Base-by-base conservation (phyloP, 1,140 invertebrate genomes). In the Pogonomyrmex californicus region DNA sequence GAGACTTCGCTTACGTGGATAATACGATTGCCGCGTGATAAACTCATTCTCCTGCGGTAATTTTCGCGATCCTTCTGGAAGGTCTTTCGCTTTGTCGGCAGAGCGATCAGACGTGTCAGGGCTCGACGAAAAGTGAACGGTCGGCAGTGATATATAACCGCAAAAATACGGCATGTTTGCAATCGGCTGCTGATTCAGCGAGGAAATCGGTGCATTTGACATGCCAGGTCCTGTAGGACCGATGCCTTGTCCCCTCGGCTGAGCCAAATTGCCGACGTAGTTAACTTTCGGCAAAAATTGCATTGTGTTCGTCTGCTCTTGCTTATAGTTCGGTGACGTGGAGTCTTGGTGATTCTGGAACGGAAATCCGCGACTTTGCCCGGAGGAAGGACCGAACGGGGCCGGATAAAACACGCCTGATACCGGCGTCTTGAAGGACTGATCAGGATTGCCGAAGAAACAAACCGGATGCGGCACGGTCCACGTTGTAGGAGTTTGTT, bases 131-230 rank as follows among this genome's bases (percentile, higher is more conserved):
- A 92, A 92, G n/a, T 92, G 91, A 70, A 85, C 91, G 0, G 73
- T 88, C 6, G 90, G 87, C 1, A 85, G 38, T 30, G 91, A 91
- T 7, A 94, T 86, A 23, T 91, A 92, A 3, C 88, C 91, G 78
- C 93, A 94, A 65, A 93, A 93, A 51, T 92, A 91, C 0, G 91
- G 87, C 0, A 51, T 30, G 30, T 75, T 81, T 14, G 85, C n/a
- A 56, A 7, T 38, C 75, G 7, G 75, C 49, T 85, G 58, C 30
- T 77, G 86, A 9, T 85, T 41, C 1, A 70, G 56, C 2, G 86
- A 5, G 10, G 58, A 78, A 1, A 51, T 68, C 0, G 86, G 83
- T 33, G 38, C 36, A n/a, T 73, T 85, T 10, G 36, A 14, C 2
- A 9, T 3, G 1, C 47, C 65, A 12, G 89, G 51, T 6, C 62